Conservation (phyloP, 2,797 vertebrate genomes). For the Paguma larvata region DNA sequence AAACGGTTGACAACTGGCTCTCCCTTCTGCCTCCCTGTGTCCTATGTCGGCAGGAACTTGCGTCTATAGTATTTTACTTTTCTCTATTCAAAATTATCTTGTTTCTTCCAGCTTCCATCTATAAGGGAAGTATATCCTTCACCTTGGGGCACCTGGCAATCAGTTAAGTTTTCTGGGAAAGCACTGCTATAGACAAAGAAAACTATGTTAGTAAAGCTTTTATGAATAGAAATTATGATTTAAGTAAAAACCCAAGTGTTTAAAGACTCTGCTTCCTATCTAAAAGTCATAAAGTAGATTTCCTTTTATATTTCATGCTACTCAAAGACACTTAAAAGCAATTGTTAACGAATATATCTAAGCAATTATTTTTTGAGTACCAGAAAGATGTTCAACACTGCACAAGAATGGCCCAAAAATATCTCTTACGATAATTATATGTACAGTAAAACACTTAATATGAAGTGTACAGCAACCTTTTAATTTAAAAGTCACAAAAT, state of each 20-base stretch:
- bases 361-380: constrained; percentile 81
- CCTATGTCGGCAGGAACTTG: neutral
- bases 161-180: constrained; percentile 15
- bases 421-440: constrained; percentile 83
- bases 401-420: constrained; percentile 82
- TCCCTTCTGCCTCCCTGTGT: neutral
- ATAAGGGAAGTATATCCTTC: neutral
- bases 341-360: constrained; percentile 81
- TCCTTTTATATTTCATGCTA: constrained; percentile 78
- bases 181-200: constrained; percentile 33
- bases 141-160: neutral
- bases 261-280: constrained; percentile 64
- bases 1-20: neutral
- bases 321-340: constrained; percentile 83
- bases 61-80: neutral
- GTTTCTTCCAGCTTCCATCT: neutral
- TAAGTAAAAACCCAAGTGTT: constrained; percentile 67
- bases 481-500: constrained; percentile 83
- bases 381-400: constrained; percentile 83
- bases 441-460: constrained; percentile 81
- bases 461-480: constrained; percentile 78
- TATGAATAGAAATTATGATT: constrained; percentile 51
- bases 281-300: constrained; percentile 76
- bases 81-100: neutral
- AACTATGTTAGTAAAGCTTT: constrained; percentile 14